Evolutionary conservation across 2,888 invertebrate genomes (phyloP).

Genomic region (Xylota sylvarum): DNA sequence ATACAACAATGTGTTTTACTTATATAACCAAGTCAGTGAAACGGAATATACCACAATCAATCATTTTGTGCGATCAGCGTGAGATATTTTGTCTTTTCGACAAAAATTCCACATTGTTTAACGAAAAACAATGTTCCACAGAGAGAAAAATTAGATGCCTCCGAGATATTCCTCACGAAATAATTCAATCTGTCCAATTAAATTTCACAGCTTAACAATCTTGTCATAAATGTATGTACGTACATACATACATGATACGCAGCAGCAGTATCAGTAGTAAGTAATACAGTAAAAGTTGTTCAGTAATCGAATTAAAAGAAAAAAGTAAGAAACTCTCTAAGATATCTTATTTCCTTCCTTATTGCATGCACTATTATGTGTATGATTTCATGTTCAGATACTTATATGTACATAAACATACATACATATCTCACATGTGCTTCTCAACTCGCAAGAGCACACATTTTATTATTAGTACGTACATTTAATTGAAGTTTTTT

Average conservation of each 20-base stretch:
- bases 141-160: not conserved
- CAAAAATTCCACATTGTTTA: conserved; percentile 7
- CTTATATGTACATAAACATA: conserved; percentile 35
- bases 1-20: too few species aligned
- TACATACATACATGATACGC: conserved; percentile 15
- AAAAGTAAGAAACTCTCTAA: conserved; percentile 45
- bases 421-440: conserved; percentile 33
- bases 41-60: not conserved
- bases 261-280: conserved; percentile 13
- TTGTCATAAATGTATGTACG: conserved; percentile 26
- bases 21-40: not conserved
- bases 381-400: conserved; percentile 47
- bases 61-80: not conserved
- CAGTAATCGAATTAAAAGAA: conserved; percentile 58
- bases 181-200: conserved; percentile 35
- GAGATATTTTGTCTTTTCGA: conserved; percentile 25
- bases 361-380: conserved; percentile 46
- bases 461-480: conserved; percentile 48
- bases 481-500: conserved; percentile 42
- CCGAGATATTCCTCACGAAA: conserved; percentile 18
- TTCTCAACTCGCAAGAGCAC: conserved; percentile 22
- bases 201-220: conserved; percentile 42
- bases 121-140: conserved; percentile 24
- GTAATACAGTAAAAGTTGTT: conserved; percentile 67
- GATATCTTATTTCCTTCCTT: conserved; percentile 53